phyloP scores from a whole-genome alignment of 2,888 invertebrate species.

The Dione vanillae region DNA sequence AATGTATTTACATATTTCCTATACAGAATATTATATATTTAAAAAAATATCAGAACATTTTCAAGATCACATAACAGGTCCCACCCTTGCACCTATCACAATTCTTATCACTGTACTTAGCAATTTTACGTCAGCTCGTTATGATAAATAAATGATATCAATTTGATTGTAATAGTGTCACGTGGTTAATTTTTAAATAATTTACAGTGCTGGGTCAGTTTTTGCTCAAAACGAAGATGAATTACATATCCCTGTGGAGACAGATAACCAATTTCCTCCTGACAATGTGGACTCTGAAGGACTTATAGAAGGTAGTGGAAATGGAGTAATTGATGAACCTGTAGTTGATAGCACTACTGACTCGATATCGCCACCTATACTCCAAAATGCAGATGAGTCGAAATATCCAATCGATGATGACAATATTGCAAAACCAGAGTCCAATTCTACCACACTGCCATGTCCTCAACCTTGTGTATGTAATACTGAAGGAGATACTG shows the following conservation, averaged over 20 bases:
- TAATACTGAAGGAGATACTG: slow-evolving; percentile 63
- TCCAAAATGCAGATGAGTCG: slow-evolving; percentile 61
- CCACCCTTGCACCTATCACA: slow-evolving; percentile 73
- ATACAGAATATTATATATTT: no score
- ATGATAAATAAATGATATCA: slow-evolving; percentile 63
- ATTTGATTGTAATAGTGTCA: slow-evolving; percentile 65
- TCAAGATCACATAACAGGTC: slow-evolving; percentile 47
- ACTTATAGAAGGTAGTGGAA: slow-evolving; percentile 65
- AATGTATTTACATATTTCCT: neutral
- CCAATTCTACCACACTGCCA: slow-evolving; percentile 39
- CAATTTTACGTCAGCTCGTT: slow-evolving; percentile 71
- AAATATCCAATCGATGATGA: slow-evolving; percentile 50
- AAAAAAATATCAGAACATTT: slow-evolving; percentile 15
- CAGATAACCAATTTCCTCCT: slow-evolving; percentile 74
- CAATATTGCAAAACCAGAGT: slow-evolving; percentile 47
- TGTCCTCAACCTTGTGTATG: slow-evolving; percentile 73
- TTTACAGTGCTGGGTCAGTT: slow-evolving; percentile 56
- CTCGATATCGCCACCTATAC: slow-evolving; percentile 50
- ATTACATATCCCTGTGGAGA: slow-evolving; percentile 68
- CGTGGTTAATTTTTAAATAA: slow-evolving; percentile 55
- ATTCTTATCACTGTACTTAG: slow-evolving; percentile 72
- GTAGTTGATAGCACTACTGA: slow-evolving; percentile 52
- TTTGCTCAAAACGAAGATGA: slow-evolving; percentile 67
- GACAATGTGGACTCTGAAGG: slow-evolving; percentile 62
- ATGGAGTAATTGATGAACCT: slow-evolving; percentile 60